Evolutionary conservation across 2,797 vertebrate species (phyloP).

Genomic region (Eremophila alpestris): DNA sequence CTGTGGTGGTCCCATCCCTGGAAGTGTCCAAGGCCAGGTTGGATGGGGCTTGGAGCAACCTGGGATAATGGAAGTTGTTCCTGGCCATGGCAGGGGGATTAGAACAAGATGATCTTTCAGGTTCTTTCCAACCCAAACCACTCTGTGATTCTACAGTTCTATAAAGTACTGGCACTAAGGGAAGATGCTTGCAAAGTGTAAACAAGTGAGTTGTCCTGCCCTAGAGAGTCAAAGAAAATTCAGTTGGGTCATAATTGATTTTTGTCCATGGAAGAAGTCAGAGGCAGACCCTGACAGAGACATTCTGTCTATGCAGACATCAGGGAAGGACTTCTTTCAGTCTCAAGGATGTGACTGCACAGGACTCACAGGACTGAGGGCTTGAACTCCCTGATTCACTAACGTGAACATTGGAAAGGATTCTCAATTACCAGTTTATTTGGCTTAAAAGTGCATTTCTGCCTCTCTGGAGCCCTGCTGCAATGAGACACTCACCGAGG

Average conservation of each 20-base stretch:
- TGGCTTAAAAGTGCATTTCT: not conserved
- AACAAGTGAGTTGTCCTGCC: not conserved
- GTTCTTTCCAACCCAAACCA: not conserved
- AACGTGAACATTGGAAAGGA: not conserved
- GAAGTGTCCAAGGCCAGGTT: not conserved
- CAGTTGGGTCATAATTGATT: not conserved
- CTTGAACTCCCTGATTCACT: not conserved
- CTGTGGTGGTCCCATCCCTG: not conserved
- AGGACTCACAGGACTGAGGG: not conserved
- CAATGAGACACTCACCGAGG: rapidly evolving
- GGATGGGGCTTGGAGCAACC: rapidly evolving
- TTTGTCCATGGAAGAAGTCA: not conserved
- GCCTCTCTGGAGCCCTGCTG: not conserved
- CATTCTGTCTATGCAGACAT: not conserved
- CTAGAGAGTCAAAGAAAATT: not conserved
- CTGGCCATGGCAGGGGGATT: not conserved
- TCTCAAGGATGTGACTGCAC: not conserved
- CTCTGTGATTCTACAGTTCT: not conserved
- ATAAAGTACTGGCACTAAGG: not conserved
- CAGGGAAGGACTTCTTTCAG: not conserved
- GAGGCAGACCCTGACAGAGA: not conserved
- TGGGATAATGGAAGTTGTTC: not conserved
- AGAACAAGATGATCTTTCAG: not conserved
- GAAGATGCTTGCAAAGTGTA: not conserved
- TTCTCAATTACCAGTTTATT: not conserved